Conservation (phyloP, 2,888 invertebrate species). For the Caenorhabditis parvicauda region DNA sequence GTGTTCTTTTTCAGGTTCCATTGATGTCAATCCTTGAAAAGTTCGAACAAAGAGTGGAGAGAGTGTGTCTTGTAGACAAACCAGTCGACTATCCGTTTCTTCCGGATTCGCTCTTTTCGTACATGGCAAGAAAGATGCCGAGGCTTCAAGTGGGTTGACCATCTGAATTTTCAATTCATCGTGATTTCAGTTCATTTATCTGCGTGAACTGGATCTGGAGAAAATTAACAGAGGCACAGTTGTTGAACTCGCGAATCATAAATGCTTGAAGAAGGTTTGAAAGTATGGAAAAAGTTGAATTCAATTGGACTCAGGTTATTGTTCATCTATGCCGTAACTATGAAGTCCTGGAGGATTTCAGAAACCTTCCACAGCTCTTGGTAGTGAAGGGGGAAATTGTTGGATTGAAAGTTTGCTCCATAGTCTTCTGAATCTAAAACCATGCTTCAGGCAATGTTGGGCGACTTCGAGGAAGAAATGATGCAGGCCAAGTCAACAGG, state of each 20-base stretch:
- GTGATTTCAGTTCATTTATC: slow-evolving; percentile 59
- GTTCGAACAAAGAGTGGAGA: slow-evolving; percentile 56
- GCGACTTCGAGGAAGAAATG: slow-evolving; percentile 46
- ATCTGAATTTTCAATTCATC: not conserved
- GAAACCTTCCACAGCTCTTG: slow-evolving; percentile 58
- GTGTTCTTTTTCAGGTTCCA: slow-evolving; percentile 49
- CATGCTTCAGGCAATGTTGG: slow-evolving; percentile 51
- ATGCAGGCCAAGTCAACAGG: slow-evolving; percentile 15
- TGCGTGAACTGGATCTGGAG: slow-evolving; percentile 62
- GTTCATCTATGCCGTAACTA: slow-evolving; percentile 60
- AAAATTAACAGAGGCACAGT: slow-evolving; percentile 61
- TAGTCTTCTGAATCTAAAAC: not conserved
- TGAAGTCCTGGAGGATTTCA: slow-evolving; percentile 60
- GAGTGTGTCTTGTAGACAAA: slow-evolving; percentile 62
- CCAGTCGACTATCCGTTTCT: slow-evolving; percentile 63
- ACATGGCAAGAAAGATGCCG: slow-evolving; percentile 56
- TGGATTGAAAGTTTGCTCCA: slow-evolving; percentile 50
- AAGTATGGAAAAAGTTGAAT: slow-evolving; percentile 2
- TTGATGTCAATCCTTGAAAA: slow-evolving; percentile 51
- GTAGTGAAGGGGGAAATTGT: slow-evolving; percentile 62
- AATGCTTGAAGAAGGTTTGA: slow-evolving; percentile 50
- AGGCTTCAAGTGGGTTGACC: slow-evolving; percentile 46
- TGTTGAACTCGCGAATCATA: slow-evolving; percentile 55
- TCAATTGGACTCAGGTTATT: slow-evolving; percentile 40
- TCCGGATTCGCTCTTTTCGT: slow-evolving; percentile 60